phyloP scores from a whole-genome alignment of 2,888 invertebrate species.

The Cabera pusaria region DNA sequence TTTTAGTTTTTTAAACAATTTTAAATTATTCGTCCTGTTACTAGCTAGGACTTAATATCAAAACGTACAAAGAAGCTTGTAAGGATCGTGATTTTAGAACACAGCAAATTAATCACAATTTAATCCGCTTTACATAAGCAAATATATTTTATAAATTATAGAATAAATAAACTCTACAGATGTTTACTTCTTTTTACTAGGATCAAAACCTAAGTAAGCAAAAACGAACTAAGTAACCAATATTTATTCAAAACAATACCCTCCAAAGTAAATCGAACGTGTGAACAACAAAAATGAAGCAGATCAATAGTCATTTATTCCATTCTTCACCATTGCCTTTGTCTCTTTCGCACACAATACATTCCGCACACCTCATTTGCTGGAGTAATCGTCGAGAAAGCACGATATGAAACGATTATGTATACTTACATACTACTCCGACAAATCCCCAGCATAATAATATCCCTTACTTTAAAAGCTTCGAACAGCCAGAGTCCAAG shows the following conservation, averaged over 20 bases:
- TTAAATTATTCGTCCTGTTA: no score
- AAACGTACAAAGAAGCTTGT: no score
- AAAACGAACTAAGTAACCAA: constrained; percentile 1
- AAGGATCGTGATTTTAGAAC: no score
- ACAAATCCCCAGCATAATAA: constrained; percentile 32
- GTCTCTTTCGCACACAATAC: constrained; percentile 56
- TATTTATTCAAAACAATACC: constrained; percentile 5
- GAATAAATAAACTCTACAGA: no score
- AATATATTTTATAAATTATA: no score
- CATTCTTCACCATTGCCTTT: constrained; percentile 41
- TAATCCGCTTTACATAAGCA: no score
- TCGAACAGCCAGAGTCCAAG: constrained; percentile 9
- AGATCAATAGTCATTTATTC: constrained; percentile 42
- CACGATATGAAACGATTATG: constrained; percentile 61
- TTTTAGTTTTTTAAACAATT: no score
- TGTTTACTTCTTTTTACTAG: no score
- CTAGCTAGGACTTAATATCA: no score
- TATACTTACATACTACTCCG: constrained; percentile 34
- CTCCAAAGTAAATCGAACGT: constrained; percentile 19
- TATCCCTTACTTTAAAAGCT: background rate
- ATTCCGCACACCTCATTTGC: constrained; percentile 60
- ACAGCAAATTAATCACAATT: no score
- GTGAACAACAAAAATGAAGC: constrained; percentile 33
- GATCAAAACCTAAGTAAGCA: no score
- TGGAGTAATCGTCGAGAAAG: constrained; percentile 63